A percentile compares a stretch with the other conserved stretches of the same genome.
These are phyloP conservation scores for Phasia obesa DNA, from an alignment of 2,888 invertebrate genomes.

Conservation along the genomic window DNA sequence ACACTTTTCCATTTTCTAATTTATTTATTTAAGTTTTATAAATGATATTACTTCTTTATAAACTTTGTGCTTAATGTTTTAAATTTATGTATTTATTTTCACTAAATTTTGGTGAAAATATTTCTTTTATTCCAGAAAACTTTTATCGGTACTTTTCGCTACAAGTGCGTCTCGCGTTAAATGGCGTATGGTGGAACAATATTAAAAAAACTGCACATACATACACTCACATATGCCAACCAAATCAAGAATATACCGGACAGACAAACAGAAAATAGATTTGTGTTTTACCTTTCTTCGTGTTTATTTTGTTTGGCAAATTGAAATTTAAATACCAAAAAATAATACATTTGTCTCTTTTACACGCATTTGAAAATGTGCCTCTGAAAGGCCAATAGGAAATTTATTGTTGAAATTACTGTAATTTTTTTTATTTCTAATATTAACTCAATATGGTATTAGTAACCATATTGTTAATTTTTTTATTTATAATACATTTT, in stretches of 20 bases:
- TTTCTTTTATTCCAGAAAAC: slow-evolving; percentile 53
- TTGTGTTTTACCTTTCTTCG: slow-evolving; percentile 48
- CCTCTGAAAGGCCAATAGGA: slow-evolving; percentile 24
- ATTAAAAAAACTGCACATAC: slow-evolving; percentile 64
- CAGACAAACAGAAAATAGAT: slow-evolving; percentile 35
- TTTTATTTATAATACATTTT: too few relatives aligned
- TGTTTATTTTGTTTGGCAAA: slow-evolving; percentile 47
- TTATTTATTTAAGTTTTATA: background rate
- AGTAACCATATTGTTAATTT: too few relatives aligned
- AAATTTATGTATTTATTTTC: slow-evolving; percentile 13
- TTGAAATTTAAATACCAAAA: slow-evolving; percentile 51
- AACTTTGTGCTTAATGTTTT: slow-evolving; percentile 20
- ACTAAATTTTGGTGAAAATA: slow-evolving; percentile 25
- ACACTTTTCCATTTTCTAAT: slow-evolving; percentile 74
- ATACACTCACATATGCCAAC: slow-evolving; percentile 43
- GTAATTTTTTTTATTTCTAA: too few relatives aligned
- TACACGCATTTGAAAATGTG: background rate
- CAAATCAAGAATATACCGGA: slow-evolving; percentile 29
- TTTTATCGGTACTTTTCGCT: slow-evolving; percentile 73
- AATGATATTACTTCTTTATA: too few relatives aligned
- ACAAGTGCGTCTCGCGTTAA: slow-evolving; percentile 80
- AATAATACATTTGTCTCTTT: slow-evolving; percentile 53
- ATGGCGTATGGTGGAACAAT: slow-evolving; percentile 66
- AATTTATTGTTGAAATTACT: slow-evolving; percentile 6
- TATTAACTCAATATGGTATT: too few relatives aligned